phyloP scores from a whole-genome alignment of 30 jellyfish, hydroid and myxozoan species.

The Pelagia noctiluca region DNA sequence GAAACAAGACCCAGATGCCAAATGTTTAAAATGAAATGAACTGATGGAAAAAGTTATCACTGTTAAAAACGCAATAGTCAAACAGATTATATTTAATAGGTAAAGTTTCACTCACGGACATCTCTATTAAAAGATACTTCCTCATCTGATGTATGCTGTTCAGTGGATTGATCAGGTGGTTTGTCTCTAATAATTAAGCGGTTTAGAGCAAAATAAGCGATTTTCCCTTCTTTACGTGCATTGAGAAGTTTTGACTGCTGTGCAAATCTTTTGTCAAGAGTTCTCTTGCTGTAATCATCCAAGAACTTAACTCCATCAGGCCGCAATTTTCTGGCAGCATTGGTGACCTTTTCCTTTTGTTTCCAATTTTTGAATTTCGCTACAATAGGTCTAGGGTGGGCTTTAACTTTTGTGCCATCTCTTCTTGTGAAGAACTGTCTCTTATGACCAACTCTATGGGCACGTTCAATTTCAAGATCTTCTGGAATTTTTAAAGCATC shows the following conservation, averaged over 20 bases:
- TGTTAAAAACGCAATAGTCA: conserved; percentile 16
- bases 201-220: conserved; percentile 24
- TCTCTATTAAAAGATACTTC: conserved; percentile 11
- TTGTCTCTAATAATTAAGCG: conserved; percentile 3
- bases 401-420: conserved; percentile 17
- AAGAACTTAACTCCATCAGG: conserved; percentile 41
- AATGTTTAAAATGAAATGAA: conserved; percentile 7
- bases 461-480: conserved; percentile 31
- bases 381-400: conserved; percentile 29
- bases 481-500: conserved; percentile 18
- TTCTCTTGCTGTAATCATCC: conserved; percentile 40
- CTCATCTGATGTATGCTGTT: conserved; percentile 15
- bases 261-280: conserved; percentile 44
- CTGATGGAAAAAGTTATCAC: conserved; percentile 11
- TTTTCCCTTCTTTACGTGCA: conserved; percentile 23
- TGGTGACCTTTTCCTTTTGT: conserved; percentile 22
- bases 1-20: conserved; percentile 18
- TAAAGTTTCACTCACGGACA: conserved; percentile 21
- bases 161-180: conserved; percentile 27
- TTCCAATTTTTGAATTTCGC: conserved; percentile 19
- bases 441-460: conserved; percentile 36
- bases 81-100: conserved; percentile 6
- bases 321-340: conserved; percentile 28
- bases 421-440: conserved; percentile 29
- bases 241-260: conserved; percentile 39